These are phyloP conservation scores for Trichoplusia ni DNA, from an alignment of 1,140 invertebrate species.

Conservation along the genomic window DNA sequence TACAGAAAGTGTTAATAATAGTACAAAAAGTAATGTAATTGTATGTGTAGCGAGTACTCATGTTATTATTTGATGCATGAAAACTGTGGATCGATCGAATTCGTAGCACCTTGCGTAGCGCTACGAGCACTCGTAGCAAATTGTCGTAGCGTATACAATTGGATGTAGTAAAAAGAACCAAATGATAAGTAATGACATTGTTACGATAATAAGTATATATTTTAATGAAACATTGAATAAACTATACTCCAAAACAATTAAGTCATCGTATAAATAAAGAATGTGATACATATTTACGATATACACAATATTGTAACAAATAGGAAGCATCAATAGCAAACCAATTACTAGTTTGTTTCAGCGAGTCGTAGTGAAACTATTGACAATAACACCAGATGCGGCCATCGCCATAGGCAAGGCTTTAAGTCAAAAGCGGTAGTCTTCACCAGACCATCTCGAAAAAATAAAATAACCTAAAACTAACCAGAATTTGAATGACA, in stretches of 20 bases:
- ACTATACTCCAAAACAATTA: no score
- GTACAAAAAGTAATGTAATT: no score
- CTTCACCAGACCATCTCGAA: neutral
- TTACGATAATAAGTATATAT: no score
- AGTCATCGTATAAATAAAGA: no score
- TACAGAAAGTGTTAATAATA: no score
- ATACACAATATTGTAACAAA: neutral
- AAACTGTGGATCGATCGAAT: no score
- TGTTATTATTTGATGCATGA: no score
- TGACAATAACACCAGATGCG: conserved; percentile 54
- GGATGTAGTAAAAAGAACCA: no score
- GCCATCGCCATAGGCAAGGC: conserved; percentile 25
- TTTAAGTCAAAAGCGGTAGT: conserved; percentile 29
- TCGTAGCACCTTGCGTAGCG: conserved; percentile 1
- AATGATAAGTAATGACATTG: no score
- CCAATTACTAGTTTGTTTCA: conserved; percentile 70
- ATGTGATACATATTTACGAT: neutral
- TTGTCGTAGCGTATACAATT: neutral
- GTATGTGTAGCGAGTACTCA: no score
- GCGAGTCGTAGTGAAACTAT: conserved; percentile 40
- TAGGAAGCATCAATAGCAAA: conserved; percentile 50
- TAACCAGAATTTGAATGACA: no score
- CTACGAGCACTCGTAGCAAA: conserved; percentile 19
- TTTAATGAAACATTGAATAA: no score
- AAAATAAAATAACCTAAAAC: neutral